These are phyloP conservation scores for Papilio xuthus DNA, from an alignment of 1,140 invertebrate species.

Conservation along the genomic window DNA sequence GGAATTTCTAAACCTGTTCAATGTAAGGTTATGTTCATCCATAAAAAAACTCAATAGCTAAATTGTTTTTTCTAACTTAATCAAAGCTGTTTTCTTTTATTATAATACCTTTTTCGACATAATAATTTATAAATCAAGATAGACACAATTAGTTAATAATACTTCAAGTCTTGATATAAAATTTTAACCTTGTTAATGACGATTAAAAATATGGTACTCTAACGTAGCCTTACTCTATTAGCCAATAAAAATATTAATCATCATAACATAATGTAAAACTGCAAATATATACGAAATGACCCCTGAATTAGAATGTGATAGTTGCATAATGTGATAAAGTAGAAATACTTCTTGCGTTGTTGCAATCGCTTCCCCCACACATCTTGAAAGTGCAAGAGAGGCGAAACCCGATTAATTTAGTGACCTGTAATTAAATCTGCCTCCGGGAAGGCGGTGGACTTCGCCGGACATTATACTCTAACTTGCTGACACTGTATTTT, in stretches of 20 bases:
- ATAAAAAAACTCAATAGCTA: neutral
- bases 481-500: slow-evolving; percentile 40
- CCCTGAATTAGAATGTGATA: neutral
- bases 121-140: too few species aligned
- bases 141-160: too few species aligned
- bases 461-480: slow-evolving; percentile 32
- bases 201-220: neutral
- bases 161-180: too few species aligned
- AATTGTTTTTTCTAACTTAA: too few species aligned
- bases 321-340: slow-evolving; percentile 35
- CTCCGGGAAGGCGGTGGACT: slow-evolving; percentile 33
- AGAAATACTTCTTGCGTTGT: slow-evolving; percentile 34
- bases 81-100: too few species aligned
- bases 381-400: slow-evolving; percentile 33
- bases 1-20: slow-evolving; percentile 4
- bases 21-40: neutral
- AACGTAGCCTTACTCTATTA: neutral
- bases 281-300: slow-evolving; percentile 10
- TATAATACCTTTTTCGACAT: too few species aligned
- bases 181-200: too few species aligned
- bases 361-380: slow-evolving; percentile 35
- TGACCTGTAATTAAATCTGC: slow-evolving; percentile 45
- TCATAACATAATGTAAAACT: slow-evolving; percentile 19
- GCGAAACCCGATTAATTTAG: slow-evolving; percentile 44
- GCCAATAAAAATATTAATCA: slow-evolving; percentile 13